Conservation (phyloP, 1,140 invertebrate species). For the Brachionus calyciflorus region DNA sequence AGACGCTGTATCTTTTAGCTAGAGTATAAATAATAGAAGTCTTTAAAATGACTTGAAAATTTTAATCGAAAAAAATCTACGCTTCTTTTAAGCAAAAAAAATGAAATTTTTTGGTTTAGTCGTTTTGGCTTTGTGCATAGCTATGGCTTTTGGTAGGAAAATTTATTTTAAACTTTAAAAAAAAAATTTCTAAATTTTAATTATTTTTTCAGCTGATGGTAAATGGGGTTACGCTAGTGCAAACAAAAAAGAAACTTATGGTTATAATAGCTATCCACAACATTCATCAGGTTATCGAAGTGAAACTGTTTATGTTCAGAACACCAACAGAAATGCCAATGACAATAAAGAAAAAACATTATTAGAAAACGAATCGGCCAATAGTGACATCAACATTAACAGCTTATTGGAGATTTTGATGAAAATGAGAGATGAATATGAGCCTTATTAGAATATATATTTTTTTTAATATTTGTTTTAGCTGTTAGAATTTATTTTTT, state of each 20-base stretch:
- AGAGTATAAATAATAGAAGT: too few relatives aligned
- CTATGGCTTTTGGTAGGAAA: background rate
- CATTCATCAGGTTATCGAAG: too few relatives aligned
- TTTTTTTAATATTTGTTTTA: too few relatives aligned
- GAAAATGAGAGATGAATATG: background rate
- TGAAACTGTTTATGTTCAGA: background rate
- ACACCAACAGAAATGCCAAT: background rate
- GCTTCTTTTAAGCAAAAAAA: background rate
- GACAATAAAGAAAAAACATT: background rate
- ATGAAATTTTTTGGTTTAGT: background rate
- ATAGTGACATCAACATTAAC: slow-evolving; percentile 7
- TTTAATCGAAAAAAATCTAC: too few relatives aligned
- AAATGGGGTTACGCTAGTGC: too few relatives aligned
- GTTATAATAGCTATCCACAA: too few relatives aligned
- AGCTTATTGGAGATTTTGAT: background rate
- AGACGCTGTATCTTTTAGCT: too few relatives aligned
- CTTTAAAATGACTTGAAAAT: too few relatives aligned
- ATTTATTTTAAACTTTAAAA: background rate
- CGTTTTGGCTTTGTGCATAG: background rate
- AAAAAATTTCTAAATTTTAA: background rate
- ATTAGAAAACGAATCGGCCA: background rate
- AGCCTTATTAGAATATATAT: background rate
- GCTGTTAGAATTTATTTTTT: too few relatives aligned
- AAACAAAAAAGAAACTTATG: too few relatives aligned
- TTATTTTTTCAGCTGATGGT: too few relatives aligned